phyloP scores from a whole-genome alignment of 2,888 invertebrate genomes.

The Drosophila falleni region DNA sequence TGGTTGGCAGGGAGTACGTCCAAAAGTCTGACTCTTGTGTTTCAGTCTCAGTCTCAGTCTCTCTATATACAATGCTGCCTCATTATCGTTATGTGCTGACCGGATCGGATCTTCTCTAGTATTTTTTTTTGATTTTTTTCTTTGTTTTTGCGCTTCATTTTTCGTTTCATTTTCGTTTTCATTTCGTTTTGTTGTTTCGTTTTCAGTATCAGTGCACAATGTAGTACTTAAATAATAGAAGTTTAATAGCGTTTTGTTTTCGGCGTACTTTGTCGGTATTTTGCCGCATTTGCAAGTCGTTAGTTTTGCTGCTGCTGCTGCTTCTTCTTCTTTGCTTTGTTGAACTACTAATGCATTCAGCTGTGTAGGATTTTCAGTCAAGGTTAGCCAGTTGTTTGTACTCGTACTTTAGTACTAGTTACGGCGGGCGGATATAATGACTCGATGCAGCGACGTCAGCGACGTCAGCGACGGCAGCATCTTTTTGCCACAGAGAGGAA shows the following conservation, averaged over 20 bases:
- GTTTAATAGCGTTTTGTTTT: conserved; percentile 80
- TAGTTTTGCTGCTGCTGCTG: conserved; percentile 37
- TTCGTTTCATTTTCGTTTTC: conserved; percentile 40
- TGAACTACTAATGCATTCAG: conserved; percentile 85
- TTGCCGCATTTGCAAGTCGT: conserved; percentile 72
- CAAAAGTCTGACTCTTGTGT: not conserved
- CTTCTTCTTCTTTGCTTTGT: conserved; percentile 46
- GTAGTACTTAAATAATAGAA: conserved; percentile 83
- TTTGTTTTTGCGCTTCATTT: conserved; percentile 37
- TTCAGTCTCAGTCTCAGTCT: not conserved
- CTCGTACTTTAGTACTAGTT: conserved; percentile 30
- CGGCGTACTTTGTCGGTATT: conserved; percentile 61
- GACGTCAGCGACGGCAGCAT: conserved; percentile 44
- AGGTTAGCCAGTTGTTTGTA: conserved; percentile 75
- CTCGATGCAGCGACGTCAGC: conserved; percentile 54
- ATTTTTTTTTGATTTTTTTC: not conserved
- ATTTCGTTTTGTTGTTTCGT: conserved; percentile 51
- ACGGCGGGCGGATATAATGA: conserved; percentile 77
- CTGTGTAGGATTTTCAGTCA: conserved; percentile 85
- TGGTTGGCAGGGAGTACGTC: conserved; percentile 11
- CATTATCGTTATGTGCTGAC: conserved; percentile 74
- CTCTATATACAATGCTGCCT: conserved; percentile 60
- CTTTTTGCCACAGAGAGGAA: conserved; percentile 47
- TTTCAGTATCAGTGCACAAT: conserved; percentile 82
- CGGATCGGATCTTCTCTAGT: conserved; percentile 41